Conservation (phyloP, 1,140 invertebrate species). For the Phymorhynchus buccinoides region DNA sequence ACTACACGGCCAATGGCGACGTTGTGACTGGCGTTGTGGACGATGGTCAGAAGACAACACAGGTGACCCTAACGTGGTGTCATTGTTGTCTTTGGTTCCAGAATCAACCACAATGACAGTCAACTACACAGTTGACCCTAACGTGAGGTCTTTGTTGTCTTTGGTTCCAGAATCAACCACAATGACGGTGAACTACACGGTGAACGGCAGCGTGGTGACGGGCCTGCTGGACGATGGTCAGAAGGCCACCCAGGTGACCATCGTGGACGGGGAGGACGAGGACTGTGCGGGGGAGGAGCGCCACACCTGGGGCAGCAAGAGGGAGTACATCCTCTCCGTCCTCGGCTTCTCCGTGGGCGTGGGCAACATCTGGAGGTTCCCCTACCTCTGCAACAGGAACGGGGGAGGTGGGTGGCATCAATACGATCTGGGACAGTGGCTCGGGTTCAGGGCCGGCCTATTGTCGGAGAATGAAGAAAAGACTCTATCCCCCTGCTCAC, state of each 20-base stretch:
- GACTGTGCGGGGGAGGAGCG: conserved; percentile 32
- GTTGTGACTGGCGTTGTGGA: no score
- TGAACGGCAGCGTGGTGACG: neutral
- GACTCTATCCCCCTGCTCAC: no score
- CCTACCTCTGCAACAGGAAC: conserved; percentile 74
- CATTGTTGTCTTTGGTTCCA: no score
- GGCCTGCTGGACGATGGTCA: neutral
- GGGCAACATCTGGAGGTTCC: conserved; percentile 74
- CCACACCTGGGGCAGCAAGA: conserved; percentile 62
- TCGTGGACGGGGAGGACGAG: conserved; percentile 60
- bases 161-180: neutral
- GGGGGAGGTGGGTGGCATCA: conserved; percentile 70
- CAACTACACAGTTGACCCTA: no score
- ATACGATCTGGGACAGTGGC: no score
- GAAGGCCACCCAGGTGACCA: neutral
- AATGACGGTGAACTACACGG: neutral
- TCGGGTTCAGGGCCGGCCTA: no score
- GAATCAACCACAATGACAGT: no score
- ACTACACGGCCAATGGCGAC: no score
- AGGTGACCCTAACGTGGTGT: no score
- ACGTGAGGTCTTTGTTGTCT: no score
- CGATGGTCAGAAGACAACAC: no score
- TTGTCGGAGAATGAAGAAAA: no score
- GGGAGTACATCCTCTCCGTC: conserved; percentile 69
- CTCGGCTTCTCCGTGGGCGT: conserved; percentile 70